Percentiles rank a stretch among this genome's conserved stretches.
Conservation (phyloP, 2,113 vertebrate genomes). For the Pogona vitticeps region DNA sequence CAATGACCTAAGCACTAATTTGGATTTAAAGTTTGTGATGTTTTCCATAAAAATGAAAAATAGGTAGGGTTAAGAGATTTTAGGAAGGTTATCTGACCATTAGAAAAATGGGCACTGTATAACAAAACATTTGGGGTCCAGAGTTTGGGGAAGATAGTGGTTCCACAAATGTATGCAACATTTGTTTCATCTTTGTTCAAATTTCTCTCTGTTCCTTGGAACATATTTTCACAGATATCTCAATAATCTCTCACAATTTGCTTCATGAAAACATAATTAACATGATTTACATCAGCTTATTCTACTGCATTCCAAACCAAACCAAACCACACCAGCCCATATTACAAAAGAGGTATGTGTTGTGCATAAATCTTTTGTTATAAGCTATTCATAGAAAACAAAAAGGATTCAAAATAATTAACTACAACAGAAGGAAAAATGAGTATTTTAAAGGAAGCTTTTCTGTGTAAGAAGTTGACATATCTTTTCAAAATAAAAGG, state of each 20-base stretch:
- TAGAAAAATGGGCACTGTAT: background rate
- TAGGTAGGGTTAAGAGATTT: slow-evolving; percentile 45
- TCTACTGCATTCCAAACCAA: background rate
- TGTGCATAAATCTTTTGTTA: background rate
- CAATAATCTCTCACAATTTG: slow-evolving; percentile 17
- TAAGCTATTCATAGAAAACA: slow-evolving; percentile 3
- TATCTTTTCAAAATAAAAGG: background rate
- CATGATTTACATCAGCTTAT: background rate
- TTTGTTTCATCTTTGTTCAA: background rate
- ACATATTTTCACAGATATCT: background rate
- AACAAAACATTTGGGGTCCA: background rate
- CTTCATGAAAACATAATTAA: background rate
- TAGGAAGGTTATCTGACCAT: slow-evolving; percentile 34
- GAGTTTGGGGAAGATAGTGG: background rate
- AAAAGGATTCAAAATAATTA: slow-evolving; percentile 33
- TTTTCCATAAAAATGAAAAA: slow-evolving; percentile 53
- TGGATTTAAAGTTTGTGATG: slow-evolving; percentile 55
- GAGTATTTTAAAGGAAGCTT: slow-evolving; percentile 28
- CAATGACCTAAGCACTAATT: slow-evolving; percentile 65
- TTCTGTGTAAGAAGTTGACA: background rate
- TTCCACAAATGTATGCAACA: background rate
- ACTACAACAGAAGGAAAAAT: background rate
- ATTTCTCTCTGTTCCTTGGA: background rate
- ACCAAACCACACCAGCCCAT: background rate
- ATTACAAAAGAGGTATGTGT: background rate